Conservation (phyloP, 2,113 vertebrate species). For the Sander vitreus region DNA sequence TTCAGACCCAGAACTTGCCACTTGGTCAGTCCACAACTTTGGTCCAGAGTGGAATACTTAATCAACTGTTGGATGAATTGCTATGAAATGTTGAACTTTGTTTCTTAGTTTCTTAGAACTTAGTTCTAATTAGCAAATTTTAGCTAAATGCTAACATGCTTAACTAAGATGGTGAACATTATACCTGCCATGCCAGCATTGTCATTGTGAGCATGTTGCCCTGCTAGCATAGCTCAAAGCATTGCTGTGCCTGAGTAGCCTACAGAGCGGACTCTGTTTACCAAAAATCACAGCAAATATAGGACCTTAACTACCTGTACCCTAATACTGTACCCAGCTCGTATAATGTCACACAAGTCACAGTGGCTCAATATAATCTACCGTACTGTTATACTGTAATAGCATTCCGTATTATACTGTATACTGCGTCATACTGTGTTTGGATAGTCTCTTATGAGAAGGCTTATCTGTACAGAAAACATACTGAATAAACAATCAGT, state of each 20-base stretch:
- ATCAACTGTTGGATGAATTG: not conserved
- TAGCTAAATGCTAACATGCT: not conserved
- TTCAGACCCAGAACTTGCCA: too few species aligned
- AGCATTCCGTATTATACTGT: not conserved
- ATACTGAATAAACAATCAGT: slow-evolving; percentile 32
- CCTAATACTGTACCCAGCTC: not conserved
- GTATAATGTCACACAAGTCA: not conserved
- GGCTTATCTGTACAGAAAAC: slow-evolving; percentile 8
- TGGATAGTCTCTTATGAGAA: not conserved
- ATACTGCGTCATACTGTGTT: not conserved
- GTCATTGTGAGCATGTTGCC: not conserved
- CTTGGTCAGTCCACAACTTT: too few species aligned
- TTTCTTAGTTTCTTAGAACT: too few species aligned
- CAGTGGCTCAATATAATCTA: not conserved
- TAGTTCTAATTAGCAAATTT: too few species aligned
- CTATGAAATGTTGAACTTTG: not conserved
- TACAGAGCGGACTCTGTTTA: not conserved
- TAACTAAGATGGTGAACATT: not conserved
- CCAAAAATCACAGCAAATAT: not conserved
- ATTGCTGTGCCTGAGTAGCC: not conserved
- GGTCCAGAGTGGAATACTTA: not conserved
- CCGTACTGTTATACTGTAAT: not conserved
- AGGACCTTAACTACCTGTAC: not conserved
- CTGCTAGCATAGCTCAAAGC: not conserved
- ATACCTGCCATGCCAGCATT: not conserved